Conservation (phyloP, 2,797 vertebrate species). For the Enteromius viviparus region DNA sequence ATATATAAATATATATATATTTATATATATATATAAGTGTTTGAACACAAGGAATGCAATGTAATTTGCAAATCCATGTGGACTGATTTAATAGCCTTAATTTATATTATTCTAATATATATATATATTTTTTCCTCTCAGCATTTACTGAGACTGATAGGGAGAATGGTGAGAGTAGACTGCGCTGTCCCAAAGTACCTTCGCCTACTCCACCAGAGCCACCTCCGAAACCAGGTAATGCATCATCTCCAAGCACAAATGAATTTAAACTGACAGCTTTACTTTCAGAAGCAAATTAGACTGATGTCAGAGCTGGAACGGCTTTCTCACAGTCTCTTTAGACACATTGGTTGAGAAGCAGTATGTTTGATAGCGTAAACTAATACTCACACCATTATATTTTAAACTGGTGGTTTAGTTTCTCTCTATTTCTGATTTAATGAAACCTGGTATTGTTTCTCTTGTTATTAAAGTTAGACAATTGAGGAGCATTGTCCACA, state of each 20-base stretch:
- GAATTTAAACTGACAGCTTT: not conserved
- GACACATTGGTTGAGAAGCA: not conserved
- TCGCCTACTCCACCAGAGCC: not conserved
- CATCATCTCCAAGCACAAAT: not conserved
- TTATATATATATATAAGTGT: not conserved
- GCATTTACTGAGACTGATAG: constrained; percentile 72
- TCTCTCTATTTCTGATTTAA: not conserved
- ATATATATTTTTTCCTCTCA: constrained; percentile 55
- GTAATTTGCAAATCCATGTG: not conserved
- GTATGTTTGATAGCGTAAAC: not conserved
- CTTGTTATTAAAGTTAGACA: not conserved
- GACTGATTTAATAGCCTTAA: not conserved
- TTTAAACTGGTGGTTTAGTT: not conserved
- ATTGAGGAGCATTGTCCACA: not conserved
- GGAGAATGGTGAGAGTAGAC: constrained; percentile 80
- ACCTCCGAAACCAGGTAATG: constrained; percentile 69
- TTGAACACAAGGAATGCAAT: not conserved
- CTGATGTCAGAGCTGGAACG: not conserved
- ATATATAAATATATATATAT: not conserved
- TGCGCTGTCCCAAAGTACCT: constrained; percentile 29
- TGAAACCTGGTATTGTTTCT: not conserved
- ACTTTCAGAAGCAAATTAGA: not conserved
- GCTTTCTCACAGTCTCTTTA: not conserved
- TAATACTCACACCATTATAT: not conserved
- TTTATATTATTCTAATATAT: not conserved